phyloP scores from a whole-genome alignment of 2,113 vertebrate genomes.

The Strigops habroptila region DNA sequence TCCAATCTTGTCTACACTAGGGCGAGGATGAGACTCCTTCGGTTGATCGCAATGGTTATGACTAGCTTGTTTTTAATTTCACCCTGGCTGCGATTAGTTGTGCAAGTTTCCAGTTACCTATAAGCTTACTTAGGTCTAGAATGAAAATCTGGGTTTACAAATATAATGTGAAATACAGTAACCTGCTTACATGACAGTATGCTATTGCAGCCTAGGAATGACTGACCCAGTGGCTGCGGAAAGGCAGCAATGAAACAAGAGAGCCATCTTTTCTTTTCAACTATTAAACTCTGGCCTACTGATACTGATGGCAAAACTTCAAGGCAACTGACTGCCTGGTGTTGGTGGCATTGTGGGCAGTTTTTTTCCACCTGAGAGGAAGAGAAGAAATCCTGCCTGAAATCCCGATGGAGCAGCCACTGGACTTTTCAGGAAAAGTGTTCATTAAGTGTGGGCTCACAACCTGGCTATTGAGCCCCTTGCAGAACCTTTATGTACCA shows the following conservation, averaged over 20 bases:
- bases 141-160: neutral
- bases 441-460: neutral
- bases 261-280: neutral
- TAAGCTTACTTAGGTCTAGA: neutral
- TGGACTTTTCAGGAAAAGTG: neutral
- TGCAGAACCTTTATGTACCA: neutral
- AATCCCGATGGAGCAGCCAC: neutral
- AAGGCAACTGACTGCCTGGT: neutral
- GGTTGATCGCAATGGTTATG: neutral
- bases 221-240: neutral
- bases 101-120: neutral
- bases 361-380: neutral
- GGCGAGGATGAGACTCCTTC: neutral
- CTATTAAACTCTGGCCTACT: neutral
- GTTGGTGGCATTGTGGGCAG: neutral
- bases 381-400: neutral
- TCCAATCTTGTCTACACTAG: accelerated
- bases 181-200: neutral
- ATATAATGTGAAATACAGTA: neutral
- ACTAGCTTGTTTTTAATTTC: neutral
- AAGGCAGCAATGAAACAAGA: neutral
- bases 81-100: neutral
- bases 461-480: neutral
- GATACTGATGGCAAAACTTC: neutral
- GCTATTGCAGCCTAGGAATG: neutral